Evolutionary conservation across 2,113 vertebrate species (phyloP).

Genomic region (Clinocottus analis): DNA sequence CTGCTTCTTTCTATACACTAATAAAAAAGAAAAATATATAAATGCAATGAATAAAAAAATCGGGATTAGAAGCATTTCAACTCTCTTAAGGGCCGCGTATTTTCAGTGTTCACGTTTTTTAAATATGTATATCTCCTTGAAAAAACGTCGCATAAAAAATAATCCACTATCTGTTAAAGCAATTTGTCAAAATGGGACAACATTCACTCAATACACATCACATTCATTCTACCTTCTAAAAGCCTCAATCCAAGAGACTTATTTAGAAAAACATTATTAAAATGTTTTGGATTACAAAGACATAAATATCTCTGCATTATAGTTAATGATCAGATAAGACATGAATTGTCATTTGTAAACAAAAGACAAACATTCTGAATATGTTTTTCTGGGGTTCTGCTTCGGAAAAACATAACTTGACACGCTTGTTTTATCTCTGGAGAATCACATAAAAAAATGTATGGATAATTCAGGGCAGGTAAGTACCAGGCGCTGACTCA

Average conservation of each 20-base stretch:
- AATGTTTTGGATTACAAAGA: constrained; percentile 11
- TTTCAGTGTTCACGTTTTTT: no score
- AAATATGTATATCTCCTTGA: no score
- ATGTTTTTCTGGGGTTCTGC: neutral
- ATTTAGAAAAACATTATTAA: neutral
- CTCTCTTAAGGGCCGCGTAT: no score
- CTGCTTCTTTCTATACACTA: neutral
- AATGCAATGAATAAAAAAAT: neutral
- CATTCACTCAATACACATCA: neutral
- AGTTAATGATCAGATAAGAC: neutral
- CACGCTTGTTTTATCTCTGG: neutral
- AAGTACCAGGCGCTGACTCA: constrained; percentile 10
- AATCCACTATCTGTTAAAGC: no score
- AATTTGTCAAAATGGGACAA: neutral
- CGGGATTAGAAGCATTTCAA: neutral
- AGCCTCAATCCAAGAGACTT: neutral
- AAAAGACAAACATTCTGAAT: neutral
- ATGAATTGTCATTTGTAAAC: neutral
- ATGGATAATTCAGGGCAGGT: neutral
- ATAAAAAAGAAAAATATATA: neutral
- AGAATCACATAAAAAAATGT: neutral
- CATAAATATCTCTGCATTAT: neutral
- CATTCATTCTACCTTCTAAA: neutral
- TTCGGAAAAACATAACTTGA: neutral
- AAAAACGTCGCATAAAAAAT: no score